phyloP scores from a whole-genome alignment of 2,888 invertebrate genomes.

The Caenorhabditis sp. region DNA sequence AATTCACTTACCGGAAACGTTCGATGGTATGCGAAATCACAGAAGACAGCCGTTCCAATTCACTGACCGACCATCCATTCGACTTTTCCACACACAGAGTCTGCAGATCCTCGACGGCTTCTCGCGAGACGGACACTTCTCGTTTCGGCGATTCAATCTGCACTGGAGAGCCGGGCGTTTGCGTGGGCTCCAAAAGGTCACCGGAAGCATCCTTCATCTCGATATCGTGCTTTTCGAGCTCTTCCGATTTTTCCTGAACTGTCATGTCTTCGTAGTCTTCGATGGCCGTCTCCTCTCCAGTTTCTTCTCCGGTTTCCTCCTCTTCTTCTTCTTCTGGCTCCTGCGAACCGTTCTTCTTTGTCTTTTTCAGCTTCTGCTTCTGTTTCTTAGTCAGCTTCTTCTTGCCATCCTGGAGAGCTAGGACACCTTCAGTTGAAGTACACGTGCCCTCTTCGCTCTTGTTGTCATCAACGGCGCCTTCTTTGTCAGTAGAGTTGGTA shows the following conservation, averaged over 20 bases:
- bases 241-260: not conserved
- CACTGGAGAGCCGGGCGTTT: not conserved
- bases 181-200: not conserved
- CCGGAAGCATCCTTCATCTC: conserved; percentile 31
- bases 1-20: conserved; percentile 45
- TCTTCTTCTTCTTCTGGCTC: conserved; percentile 22
- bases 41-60: conserved; percentile 72
- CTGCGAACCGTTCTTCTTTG: conserved; percentile 1
- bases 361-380: conserved; percentile 3
- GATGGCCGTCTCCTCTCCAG: conserved; percentile 34
- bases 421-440: conserved; percentile 17
- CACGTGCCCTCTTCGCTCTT: conserved; percentile 39
- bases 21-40: conserved; percentile 69
- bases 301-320: conserved; percentile 14
- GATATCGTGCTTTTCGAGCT: conserved; percentile 4
- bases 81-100: conserved; percentile 60
- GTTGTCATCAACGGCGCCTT: conserved; percentile 1
- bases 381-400: conserved; percentile 23
- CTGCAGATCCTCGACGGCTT: not conserved
- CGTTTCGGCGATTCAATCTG: not conserved
- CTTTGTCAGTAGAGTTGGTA: not conserved
- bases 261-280: conserved; percentile 12
- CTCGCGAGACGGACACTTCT: conserved; percentile 16
- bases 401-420: not conserved
- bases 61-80: conserved; percentile 70